phyloP scores from a whole-genome alignment of 2,797 vertebrate genomes.

The Sebastes jordani region DNA sequence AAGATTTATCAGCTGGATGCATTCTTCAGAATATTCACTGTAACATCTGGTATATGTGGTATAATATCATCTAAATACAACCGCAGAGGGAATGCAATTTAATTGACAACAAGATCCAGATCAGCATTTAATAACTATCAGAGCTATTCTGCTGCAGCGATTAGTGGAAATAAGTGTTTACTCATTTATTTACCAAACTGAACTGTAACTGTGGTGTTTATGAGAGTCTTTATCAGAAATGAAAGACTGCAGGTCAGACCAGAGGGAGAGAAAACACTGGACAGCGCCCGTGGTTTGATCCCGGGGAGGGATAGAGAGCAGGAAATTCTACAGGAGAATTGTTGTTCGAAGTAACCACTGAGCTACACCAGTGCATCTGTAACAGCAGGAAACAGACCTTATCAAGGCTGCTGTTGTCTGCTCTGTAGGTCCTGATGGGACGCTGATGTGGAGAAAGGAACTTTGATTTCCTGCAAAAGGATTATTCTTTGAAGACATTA shows the following conservation, averaged over 20 bases:
- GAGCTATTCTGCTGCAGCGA: background rate
- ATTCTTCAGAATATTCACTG: background rate
- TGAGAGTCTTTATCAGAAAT: background rate
- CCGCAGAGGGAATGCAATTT: background rate
- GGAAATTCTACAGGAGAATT: accelerated
- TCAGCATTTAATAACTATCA: accelerated
- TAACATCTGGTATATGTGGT: background rate
- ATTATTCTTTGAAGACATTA: too few relatives aligned
- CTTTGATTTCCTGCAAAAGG: too few relatives aligned
- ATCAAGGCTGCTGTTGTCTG: too few relatives aligned
- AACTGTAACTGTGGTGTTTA: accelerated
- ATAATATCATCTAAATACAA: background rate
- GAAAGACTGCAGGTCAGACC: accelerated
- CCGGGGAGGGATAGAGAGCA: background rate
- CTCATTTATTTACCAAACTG: background rate
- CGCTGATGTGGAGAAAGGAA: too few relatives aligned
- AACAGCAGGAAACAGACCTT: too few relatives aligned
- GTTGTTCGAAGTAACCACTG: background rate
- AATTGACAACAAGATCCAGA: background rate
- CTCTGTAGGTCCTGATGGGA: too few relatives aligned
- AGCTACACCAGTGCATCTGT: too few relatives aligned
- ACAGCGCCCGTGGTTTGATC: slow-evolving; percentile 1
- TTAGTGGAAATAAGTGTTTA: background rate
- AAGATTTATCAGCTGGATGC: accelerated
- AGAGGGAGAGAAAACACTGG: background rate